Evolutionary conservation across 2,113 vertebrate genomes (phyloP).

Genomic region (Dicaeum eximium): DNA sequence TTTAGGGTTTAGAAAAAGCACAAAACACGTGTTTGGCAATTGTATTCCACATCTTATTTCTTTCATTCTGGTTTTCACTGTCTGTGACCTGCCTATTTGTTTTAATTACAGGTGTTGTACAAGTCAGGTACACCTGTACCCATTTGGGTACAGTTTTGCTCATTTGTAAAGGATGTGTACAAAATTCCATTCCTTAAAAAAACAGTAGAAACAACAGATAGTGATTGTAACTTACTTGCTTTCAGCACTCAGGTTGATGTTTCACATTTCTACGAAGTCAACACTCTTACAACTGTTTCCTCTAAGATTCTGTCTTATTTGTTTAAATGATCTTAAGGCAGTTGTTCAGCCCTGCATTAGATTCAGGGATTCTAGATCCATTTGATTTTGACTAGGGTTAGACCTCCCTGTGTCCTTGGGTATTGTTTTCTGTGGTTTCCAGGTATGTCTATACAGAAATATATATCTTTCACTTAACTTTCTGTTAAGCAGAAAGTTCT

Average conservation of each 20-base stretch:
- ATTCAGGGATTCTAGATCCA: not conserved
- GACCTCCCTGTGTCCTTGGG: not conserved
- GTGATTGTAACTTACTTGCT: not conserved
- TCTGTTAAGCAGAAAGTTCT: no score
- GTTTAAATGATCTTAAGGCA: not conserved
- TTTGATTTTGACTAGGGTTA: not conserved
- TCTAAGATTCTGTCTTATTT: not conserved
- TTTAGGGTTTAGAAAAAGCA: not conserved
- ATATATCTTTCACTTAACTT: not conserved
- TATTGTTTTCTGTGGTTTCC: not conserved
- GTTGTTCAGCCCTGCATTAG: rapidly evolving
- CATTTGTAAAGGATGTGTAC: not conserved
- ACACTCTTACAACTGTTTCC: not conserved
- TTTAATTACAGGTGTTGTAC: not conserved
- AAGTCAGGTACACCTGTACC: not conserved
- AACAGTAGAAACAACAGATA: not conserved
- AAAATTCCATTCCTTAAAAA: not conserved
- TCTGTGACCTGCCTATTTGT: not conserved
- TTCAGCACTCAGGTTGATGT: not conserved
- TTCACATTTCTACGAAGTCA: not conserved
- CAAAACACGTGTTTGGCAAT: not conserved
- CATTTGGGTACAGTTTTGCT: not conserved
- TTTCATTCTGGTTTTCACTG: not conserved
- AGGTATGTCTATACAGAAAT: not conserved
- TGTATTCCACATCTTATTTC: not conserved